Evolutionary conservation across 1,140 invertebrate genomes (phyloP).

Genomic region (Drosophila tropicalis): DNA sequence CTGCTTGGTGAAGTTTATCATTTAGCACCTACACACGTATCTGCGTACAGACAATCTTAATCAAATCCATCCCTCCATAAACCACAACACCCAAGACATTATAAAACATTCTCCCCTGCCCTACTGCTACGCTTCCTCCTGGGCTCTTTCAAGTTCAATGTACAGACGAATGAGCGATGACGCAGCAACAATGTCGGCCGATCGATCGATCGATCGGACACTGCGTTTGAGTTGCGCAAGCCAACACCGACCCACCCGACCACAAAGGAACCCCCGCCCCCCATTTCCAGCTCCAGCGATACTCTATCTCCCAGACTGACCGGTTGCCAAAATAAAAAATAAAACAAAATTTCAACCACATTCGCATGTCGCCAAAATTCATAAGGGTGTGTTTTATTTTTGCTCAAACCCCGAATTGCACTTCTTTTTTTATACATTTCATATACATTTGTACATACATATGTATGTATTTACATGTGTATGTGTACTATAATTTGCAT

Average conservation of each 20-base stretch:
- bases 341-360: slow-evolving; percentile 5
- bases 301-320: slow-evolving; percentile 14
- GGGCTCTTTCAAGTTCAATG: slow-evolving; percentile 57
- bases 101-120: slow-evolving; percentile 22
- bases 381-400: slow-evolving; percentile 29
- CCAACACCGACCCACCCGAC: background rate
- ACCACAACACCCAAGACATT: background rate
- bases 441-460: background rate
- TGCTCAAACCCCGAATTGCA: slow-evolving; percentile 8
- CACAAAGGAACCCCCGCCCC: background rate
- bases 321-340: slow-evolving; percentile 14
- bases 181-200: slow-evolving; percentile 44
- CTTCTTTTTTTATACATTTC: slow-evolving; percentile 12
- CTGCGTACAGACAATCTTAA: background rate
- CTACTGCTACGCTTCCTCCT: slow-evolving; percentile 4
- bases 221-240: slow-evolving; percentile 61
- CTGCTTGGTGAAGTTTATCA: background rate
- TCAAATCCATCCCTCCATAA: slow-evolving; percentile 20
- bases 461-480: no score
- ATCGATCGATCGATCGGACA: slow-evolving; percentile 54
- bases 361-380: slow-evolving; percentile 33
- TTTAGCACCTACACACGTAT: background rate
- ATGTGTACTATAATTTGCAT: slow-evolving; percentile 33
- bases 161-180: slow-evolving; percentile 50
- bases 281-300: background rate